A percentile compares a stretch with the other conserved stretches of the same genome.
Conservation (phyloP, 2,113 vertebrate genomes). For the Alligator sinensis region DNA sequence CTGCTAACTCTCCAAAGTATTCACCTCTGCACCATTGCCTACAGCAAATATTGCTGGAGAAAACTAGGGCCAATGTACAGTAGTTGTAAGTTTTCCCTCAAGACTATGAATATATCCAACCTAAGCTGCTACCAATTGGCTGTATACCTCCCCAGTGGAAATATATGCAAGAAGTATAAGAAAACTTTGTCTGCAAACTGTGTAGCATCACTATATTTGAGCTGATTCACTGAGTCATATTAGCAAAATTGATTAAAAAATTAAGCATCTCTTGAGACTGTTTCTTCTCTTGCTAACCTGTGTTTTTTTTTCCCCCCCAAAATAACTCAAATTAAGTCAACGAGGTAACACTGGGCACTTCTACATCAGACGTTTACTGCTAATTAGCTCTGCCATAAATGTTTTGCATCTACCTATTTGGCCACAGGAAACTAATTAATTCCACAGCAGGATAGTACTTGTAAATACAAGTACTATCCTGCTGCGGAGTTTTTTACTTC, state of each 20-base stretch:
- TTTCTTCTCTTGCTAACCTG: not conserved
- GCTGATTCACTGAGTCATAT: not conserved
- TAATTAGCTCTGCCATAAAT: no score
- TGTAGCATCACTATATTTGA: not conserved
- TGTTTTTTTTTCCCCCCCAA: not conserved
- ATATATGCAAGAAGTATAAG: not conserved
- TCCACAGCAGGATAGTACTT: no score
- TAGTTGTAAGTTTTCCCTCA: slow-evolving; percentile 1
- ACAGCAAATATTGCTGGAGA: slow-evolving; percentile 23
- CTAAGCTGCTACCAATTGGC: slow-evolving; percentile 30
- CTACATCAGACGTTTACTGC: not conserved
- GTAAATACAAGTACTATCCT: no score
- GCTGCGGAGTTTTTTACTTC: no score
- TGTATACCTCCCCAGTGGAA: not conserved
- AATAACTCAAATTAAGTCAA: not conserved
- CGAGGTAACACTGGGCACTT: not conserved
- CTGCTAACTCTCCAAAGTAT: slow-evolving; percentile 54
- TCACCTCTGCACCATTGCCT: slow-evolving; percentile 42
- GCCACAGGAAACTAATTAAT: no score
- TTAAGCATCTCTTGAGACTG: not conserved
- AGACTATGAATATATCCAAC: not conserved
- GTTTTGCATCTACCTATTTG: no score
- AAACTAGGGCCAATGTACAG: not conserved
- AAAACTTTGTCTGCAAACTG: slow-evolving; percentile 31
- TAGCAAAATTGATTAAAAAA: not conserved